Evolutionary conservation across 2,797 vertebrate genomes (phyloP), one percentile per base, ranked within the genome.

Genomic region (Ateles fusciceps): DNA sequence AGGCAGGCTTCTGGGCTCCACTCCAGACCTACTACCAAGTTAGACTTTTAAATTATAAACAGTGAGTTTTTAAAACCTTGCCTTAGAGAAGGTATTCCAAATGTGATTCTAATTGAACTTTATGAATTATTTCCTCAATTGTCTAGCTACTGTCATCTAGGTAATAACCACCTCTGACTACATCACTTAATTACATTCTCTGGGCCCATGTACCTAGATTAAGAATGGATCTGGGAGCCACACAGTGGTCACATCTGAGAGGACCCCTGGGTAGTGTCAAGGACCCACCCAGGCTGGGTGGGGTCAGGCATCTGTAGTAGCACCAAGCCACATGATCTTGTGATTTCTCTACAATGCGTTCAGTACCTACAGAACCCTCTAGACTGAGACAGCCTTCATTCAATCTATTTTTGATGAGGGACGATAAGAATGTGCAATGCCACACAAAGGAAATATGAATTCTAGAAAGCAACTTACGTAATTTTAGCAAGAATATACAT

Each of bases 391-490:
- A 33, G 8, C 30, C 6, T 83, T 57, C 6, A 2, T 26, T 78
- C 55, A 28, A 15, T 59, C 21, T 36, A 19, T 2, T 28, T 10
- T 10, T 8, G 12, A 22, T 7, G 55, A 64, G 9, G 2, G 33
- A 87, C 78, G 48, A 39, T 39, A 85, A 81, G 50, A 81, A 48
- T 42, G 39, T 28, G 7, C 42, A 52, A 89, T 89, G 79, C 7
- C 59, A 87, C 50, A 57, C 19, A 81, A 42, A 86, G n/a, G 33
- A 87, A 59, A 13, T 3, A 8, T 87, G n/a, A 90, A 72, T 89
- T 72, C 57, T 24, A 44, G 48, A 83, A 92, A 88, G 14, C 50
- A 91, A 88, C 11, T 89, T 84, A 84, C n/a, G 42, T 72, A 80
- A 86, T 52, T 44, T 61, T 81, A 96, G 21, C 28, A 28, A 61